A percentile compares a stretch with the other conserved stretches of the same genome.
Evolutionary conservation across 2,113 vertebrate species (phyloP).

Genomic region (Aphyosemion australe): DNA sequence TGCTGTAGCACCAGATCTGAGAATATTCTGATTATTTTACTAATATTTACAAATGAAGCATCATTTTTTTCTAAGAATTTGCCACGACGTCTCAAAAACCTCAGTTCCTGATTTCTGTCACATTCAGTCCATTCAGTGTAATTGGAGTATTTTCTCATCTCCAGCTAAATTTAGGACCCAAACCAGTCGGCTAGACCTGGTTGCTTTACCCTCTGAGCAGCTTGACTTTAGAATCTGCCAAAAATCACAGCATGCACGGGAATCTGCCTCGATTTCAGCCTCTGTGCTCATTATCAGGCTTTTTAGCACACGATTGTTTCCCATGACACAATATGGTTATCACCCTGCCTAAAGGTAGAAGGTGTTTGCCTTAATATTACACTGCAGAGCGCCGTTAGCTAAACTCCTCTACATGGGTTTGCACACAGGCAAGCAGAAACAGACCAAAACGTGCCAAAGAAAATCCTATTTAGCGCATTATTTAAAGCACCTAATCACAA

Average conservation of each 20-base stretch:
- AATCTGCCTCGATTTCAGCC: conserved; percentile 26
- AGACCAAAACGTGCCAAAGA: conserved; percentile 43
- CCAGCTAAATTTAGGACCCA: conserved; percentile 26
- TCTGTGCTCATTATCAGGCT: conserved; percentile 37
- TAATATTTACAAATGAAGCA: too few relatives aligned
- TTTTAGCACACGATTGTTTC: conserved; percentile 40
- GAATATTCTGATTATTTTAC: too few relatives aligned
- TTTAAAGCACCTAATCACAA: conserved; percentile 57
- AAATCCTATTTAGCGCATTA: conserved; percentile 67
- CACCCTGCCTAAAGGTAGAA: conserved; percentile 45
- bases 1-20: too few relatives aligned
- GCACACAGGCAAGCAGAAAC: conserved; percentile 32
- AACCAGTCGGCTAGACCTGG: conserved; percentile 24
- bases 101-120: too few relatives aligned
- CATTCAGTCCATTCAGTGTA: conserved; percentile 4
- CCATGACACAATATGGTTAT: conserved; percentile 42
- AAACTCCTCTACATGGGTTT: conserved; percentile 41
- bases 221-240: conserved; percentile 40
- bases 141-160: conserved; percentile 22
- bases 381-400: conserved; percentile 40
- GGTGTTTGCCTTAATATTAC: conserved; percentile 51
- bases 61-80: too few relatives aligned
- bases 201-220: conserved; percentile 30
- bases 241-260: conserved; percentile 33
- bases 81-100: too few relatives aligned